Conservation (phyloP, 92 coral and sea anemone species). For the Parazoanthus atlanticus region DNA sequence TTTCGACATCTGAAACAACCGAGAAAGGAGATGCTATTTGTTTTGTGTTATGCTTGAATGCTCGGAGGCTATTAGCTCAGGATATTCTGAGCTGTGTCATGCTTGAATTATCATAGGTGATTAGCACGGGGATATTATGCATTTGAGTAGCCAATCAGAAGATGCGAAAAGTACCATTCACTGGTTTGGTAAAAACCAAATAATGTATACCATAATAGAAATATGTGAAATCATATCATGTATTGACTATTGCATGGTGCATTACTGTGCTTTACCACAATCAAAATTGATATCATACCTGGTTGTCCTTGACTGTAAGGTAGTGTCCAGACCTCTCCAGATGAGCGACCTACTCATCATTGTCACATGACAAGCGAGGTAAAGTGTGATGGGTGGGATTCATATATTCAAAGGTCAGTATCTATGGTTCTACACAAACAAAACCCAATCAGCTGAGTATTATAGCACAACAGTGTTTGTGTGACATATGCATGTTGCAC, state of each 20-base stretch:
- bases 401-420: conserved; percentile 97
- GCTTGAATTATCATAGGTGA: too few species aligned
- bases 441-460: conserved; percentile 59
- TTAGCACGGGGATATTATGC: too few species aligned
- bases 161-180: neutral
- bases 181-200: too few species aligned
- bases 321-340: conserved; percentile 99
- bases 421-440: conserved; percentile 92
- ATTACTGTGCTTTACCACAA: neutral
- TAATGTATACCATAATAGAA: too few species aligned
- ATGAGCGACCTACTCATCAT: conserved; percentile 98
- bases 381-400: conserved; percentile 77
- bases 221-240: too few species aligned
- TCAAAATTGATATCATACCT: conserved; percentile 58
- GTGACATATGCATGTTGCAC: neutral
- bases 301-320: conserved; percentile 99
- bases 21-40: too few species aligned
- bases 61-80: too few species aligned
- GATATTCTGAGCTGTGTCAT: too few species aligned
- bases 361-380: conserved; percentile 75
- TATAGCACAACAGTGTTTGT: conserved; percentile 20
- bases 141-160: too few species aligned
- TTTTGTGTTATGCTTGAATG: too few species aligned
- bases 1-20: neutral
- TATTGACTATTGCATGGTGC: neutral